These are phyloP conservation scores for Paramisgurnus dabryanus DNA, from an alignment of 2,113 vertebrate genomes.

Conservation along the genomic window DNA sequence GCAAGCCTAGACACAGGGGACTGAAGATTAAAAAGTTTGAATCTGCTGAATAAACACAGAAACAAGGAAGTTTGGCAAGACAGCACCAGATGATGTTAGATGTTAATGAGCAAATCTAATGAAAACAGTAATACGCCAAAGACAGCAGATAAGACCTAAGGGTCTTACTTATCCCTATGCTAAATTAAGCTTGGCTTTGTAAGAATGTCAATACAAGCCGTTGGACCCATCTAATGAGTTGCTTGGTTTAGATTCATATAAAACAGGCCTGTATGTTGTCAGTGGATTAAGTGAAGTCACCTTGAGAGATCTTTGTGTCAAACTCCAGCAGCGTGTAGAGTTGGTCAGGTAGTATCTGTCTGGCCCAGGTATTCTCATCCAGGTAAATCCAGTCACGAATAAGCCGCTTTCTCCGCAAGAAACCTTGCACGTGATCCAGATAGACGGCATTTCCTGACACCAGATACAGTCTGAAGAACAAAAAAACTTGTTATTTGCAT, in stretches of 20 bases:
- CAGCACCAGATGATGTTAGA: neutral
- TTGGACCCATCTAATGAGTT: neutral
- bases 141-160: neutral
- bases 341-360: conserved; percentile 58
- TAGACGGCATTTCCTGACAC: conserved; percentile 60
- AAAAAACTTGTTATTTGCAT: neutral
- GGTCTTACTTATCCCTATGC: neutral
- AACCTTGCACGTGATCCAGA: conserved; percentile 60
- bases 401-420: conserved; percentile 61
- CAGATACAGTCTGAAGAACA: conserved; percentile 58
- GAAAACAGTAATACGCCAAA: neutral
- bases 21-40: neutral
- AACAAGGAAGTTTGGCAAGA: neutral
- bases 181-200: neutral
- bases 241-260: neutral
- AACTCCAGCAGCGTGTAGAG: conserved; percentile 63
- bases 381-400: conserved; percentile 63
- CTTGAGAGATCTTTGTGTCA: conserved; percentile 66
- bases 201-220: neutral
- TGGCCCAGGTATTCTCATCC: conserved; percentile 62
- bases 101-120: neutral
- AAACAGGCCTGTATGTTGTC: neutral
- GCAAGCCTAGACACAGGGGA: neutral
- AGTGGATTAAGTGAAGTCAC: conserved; percentile 22
- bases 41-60: neutral